These are phyloP conservation scores for Scaptomyza caliginosa DNA, from an alignment of 2,888 invertebrate species.

Conservation along the genomic window DNA sequence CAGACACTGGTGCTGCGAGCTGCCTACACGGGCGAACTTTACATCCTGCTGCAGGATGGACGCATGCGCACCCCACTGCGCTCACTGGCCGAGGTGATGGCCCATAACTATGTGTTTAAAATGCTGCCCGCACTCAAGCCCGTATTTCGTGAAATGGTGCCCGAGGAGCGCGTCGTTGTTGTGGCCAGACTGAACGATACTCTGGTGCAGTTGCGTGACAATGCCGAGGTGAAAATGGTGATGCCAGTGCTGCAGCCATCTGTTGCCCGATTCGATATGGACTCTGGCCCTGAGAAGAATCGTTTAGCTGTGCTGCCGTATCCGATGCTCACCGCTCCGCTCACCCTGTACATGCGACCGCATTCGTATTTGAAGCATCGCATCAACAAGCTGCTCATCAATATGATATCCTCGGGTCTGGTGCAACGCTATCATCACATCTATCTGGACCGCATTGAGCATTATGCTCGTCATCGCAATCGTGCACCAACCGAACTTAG, in stretches of 20 bases:
- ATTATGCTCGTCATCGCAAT: background rate
- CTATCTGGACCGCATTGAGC: slow-evolving; percentile 59
- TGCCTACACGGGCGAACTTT: slow-evolving; percentile 79
- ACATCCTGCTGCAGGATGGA: slow-evolving; percentile 77
- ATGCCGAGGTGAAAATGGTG: slow-evolving; percentile 39
- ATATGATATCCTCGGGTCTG: slow-evolving; percentile 73
- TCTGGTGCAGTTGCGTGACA: slow-evolving; percentile 38
- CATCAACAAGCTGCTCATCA: slow-evolving; percentile 62
- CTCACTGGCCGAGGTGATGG: slow-evolving; percentile 65
- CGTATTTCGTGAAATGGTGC: slow-evolving; percentile 38
- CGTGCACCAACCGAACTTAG: slow-evolving; percentile 62
- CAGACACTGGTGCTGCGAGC: slow-evolving; percentile 74
- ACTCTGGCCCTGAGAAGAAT: slow-evolving; percentile 32
- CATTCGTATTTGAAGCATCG: slow-evolving; percentile 69
- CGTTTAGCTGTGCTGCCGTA: slow-evolving; percentile 52
- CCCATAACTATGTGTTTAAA: slow-evolving; percentile 56
- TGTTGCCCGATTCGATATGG: slow-evolving; percentile 56
- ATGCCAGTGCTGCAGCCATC: slow-evolving; percentile 45
- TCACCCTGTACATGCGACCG: slow-evolving; percentile 77
- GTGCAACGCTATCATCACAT: slow-evolving; percentile 55
- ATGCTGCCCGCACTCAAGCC: slow-evolving; percentile 49
- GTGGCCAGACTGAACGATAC: background rate
- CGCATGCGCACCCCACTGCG: slow-evolving; percentile 50
- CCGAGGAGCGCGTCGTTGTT: background rate
- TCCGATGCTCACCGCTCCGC: slow-evolving; percentile 62